Evolutionary conservation across 2,797 vertebrate species (phyloP).

Genomic region (Notolabrus celidotus): DNA sequence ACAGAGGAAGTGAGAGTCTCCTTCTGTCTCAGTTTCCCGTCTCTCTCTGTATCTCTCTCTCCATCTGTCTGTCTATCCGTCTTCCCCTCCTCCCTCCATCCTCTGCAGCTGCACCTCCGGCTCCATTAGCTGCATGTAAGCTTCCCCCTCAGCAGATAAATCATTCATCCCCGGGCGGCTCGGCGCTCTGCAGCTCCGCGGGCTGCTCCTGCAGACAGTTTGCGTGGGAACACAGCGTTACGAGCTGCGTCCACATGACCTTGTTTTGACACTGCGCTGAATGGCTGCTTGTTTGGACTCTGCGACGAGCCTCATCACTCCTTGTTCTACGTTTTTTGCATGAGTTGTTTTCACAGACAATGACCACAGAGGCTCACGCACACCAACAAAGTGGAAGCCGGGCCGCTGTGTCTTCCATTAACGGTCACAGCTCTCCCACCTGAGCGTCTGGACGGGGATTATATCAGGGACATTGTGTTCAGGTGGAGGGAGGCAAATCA

Average conservation of each 20-base stretch:
- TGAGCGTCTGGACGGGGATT: constrained; percentile 16
- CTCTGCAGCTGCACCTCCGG: constrained; percentile 63
- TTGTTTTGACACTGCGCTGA: constrained; percentile 53
- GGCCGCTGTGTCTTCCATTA: constrained; percentile 49
- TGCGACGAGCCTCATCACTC: constrained; percentile 33
- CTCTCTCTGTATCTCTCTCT: too few relatives aligned
- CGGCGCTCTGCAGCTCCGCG: constrained; percentile 10
- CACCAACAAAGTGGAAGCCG: constrained; percentile 20
- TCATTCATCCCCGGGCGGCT: constrained; percentile 57
- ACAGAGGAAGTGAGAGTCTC: constrained; percentile 20
- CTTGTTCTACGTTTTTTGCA: constrained; percentile 18
- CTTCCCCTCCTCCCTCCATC: constrained; percentile 27
- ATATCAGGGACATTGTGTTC: constrained; percentile 6
- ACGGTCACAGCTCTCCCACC: constrained; percentile 30
- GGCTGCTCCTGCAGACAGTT: constrained; percentile 36
- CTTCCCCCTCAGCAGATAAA: constrained; percentile 61
- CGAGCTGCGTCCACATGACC: constrained; percentile 43
- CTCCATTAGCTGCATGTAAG: constrained; percentile 49
- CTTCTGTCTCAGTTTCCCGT: constrained; percentile 21
- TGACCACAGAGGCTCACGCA: constrained; percentile 26
- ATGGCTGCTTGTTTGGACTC: constrained; percentile 42
- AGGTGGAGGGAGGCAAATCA: background rate
- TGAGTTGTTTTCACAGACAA: constrained; percentile 44
- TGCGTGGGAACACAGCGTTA: constrained; percentile 31
- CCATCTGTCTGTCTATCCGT: too few relatives aligned